These are phyloP conservation scores for Drosophila mettleri DNA, from an alignment of 2,888 invertebrate species.

Conservation along the genomic window DNA sequence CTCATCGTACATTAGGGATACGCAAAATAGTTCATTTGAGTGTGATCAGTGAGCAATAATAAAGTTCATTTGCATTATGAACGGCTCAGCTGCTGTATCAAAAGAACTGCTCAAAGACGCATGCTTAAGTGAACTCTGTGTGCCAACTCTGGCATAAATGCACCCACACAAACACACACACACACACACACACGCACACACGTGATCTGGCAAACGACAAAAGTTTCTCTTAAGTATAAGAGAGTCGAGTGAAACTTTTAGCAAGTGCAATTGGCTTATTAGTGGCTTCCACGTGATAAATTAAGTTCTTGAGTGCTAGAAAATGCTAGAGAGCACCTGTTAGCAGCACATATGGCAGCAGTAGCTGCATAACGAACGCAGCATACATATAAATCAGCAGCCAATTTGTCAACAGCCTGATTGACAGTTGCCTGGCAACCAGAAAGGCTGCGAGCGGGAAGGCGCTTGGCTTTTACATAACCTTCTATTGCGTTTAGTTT, in stretches of 20 bases:
- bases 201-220: conserved; percentile 2
- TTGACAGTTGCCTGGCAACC: conserved; percentile 30
- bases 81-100: not conserved
- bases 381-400: conserved; percentile 14
- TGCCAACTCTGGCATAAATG: not conserved
- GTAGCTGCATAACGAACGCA: not conserved
- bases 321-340: conserved; percentile 5
- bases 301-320: not conserved
- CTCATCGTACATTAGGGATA: not conserved
- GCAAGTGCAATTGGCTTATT: conserved; percentile 18
- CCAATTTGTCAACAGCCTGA: conserved; percentile 22
- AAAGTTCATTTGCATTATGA: not conserved
- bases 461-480: conserved; percentile 12
- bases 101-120: not conserved
- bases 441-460: not conserved
- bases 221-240: not conserved
- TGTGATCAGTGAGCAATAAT: no score
- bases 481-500: conserved; percentile 20
- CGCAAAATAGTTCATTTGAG: not conserved
- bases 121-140: not conserved
- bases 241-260: not conserved
- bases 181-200: not conserved
- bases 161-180: not conserved
- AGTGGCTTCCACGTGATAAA: not conserved
- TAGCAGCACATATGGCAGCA: not conserved